Evolutionary conservation across 2,888 invertebrate genomes (phyloP).

Genomic region (Keiferia lycopersicella): DNA sequence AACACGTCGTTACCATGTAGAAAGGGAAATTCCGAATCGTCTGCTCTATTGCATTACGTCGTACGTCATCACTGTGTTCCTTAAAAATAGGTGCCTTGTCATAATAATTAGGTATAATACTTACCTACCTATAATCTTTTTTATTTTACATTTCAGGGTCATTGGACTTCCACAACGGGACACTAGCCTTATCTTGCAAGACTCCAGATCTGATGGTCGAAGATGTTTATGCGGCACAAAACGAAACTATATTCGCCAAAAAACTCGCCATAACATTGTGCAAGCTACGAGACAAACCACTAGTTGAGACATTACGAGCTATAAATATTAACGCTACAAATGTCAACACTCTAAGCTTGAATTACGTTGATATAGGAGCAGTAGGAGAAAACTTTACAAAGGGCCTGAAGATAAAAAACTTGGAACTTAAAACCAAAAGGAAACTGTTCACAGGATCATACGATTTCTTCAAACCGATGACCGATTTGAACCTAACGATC

Average conservation of each 20-base stretch:
- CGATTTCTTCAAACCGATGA: background rate
- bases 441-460: background rate
- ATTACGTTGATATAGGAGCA: background rate
- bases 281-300: conserved; percentile 3
- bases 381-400: background rate
- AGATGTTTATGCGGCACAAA: background rate
- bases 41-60: too few relatives aligned
- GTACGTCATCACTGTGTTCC: too few relatives aligned
- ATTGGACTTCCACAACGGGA: background rate
- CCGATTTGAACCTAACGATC: conserved; percentile 6
- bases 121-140: too few relatives aligned
- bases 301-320: background rate
- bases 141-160: conserved; percentile 3
- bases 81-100: background rate
- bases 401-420: background rate
- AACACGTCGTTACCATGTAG: too few relatives aligned
- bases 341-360: conserved; percentile 1
- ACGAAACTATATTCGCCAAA: background rate
- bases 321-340: conserved; percentile 7
- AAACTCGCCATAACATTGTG: conserved; percentile 14
- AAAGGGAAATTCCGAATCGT: background rate
- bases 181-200: background rate
- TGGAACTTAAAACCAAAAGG: background rate
- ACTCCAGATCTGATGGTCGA: background rate
- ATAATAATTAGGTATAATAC: background rate